Conservation (phyloP, 2,113 vertebrate genomes). For the Brachyhypopomus occidentalis region DNA sequence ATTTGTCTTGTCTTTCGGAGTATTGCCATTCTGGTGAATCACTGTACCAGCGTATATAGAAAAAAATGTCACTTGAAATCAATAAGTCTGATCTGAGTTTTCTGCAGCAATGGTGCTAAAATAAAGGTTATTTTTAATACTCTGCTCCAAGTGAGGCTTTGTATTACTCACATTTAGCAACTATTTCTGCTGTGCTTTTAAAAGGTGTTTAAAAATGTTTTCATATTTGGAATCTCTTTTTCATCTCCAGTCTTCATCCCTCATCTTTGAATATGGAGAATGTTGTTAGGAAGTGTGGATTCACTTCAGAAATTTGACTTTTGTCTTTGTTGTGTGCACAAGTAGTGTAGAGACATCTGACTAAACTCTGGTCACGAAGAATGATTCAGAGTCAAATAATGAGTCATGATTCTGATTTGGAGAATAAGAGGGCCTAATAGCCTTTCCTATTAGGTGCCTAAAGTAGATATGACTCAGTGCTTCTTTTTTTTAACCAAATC, state of each 20-base stretch:
- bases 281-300: background rate
- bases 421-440: background rate
- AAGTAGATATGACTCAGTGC: conserved; percentile 23
- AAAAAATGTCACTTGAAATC: too few relatives aligned
- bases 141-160: too few relatives aligned
- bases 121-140: too few relatives aligned
- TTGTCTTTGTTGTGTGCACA: conserved; percentile 1
- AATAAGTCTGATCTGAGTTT: too few relatives aligned
- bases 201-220: background rate
- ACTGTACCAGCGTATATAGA: too few relatives aligned
- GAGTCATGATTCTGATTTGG: conserved; percentile 29
- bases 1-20: background rate
- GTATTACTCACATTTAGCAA: background rate
- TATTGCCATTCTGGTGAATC: background rate
- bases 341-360: conserved; percentile 18
- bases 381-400: conserved; percentile 26
- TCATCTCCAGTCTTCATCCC: background rate
- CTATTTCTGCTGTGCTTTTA: background rate
- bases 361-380: conserved; percentile 25
- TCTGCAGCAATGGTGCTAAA: too few relatives aligned
- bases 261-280: background rate
- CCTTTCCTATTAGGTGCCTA: conserved; percentile 10
- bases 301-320: background rate
- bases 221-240: background rate
- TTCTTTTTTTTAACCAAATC: conserved; percentile 16